Base-by-base conservation (phyloP, 1,140 invertebrate genomes). In the Asobara japonica region DNA sequence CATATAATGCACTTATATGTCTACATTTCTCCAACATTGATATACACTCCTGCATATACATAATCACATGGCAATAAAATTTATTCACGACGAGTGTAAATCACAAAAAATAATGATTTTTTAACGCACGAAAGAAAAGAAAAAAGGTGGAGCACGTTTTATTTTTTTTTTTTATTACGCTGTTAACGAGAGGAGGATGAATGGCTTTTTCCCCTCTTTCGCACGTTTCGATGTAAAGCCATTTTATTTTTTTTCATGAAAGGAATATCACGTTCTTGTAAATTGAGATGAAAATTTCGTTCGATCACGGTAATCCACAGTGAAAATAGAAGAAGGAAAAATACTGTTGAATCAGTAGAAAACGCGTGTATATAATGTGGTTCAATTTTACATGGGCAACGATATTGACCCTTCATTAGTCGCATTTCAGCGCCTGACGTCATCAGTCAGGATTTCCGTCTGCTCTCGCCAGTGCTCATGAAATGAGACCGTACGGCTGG, bases 211-310 rank as follows among this genome's bases (percentile, higher is more conserved):
- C n/a, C 11, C 51, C 31, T 65, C 31, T 33, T 51, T 18, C 20
- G 33, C 68, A 61, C 29, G 29, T 33, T 36, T 25, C 48, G 31
- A 33, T 51, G 10, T 27, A 45, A 16, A 11, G 18, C 41, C 38
- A 68, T 51, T 61, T 65, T n/a, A n/a, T n/a, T 30, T 45, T 16
- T 38, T 38, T 22, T 41, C 7, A n/a, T 25, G 64, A 20, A 22
- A 31, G 25, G 30, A 61, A 31, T 33, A 65, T 48, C 45, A 38
- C 18, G 20, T 62, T 60, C 60, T 64, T 38, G 56, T 70, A 70
- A 70, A 70, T 41, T 16, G 65, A 66, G 65, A 66, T 45, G 65
- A 66, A 29, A 66, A 45, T 36, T 38, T 38, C 22, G 25, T 6
- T 29, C 33, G 65, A 25, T 38, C 25, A 20, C 20, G 65, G 18